Percentiles rank a stretch among this genome's conserved stretches.
These are phyloP conservation scores for Ephialtes manifestator DNA, from an alignment of 2,888 invertebrate species.

Conservation along the genomic window DNA sequence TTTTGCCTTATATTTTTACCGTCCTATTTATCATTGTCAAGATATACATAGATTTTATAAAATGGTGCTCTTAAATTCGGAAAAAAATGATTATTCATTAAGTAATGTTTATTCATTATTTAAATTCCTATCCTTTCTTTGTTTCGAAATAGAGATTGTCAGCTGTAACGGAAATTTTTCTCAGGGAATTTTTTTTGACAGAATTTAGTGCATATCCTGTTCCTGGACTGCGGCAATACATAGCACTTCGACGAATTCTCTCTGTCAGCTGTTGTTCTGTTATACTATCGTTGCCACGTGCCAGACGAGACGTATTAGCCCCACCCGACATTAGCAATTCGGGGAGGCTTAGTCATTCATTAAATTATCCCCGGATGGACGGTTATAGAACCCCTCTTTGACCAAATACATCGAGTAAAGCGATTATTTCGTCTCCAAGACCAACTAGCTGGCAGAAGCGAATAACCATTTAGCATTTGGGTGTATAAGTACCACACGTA, in stretches of 20 bases:
- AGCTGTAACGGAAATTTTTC: too few species aligned
- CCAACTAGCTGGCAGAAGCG: background rate
- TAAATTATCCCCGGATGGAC: slow-evolving; percentile 28
- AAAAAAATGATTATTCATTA: too few species aligned
- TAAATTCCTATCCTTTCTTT: too few species aligned
- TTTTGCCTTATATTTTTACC: too few species aligned
- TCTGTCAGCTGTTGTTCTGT: slow-evolving; percentile 49
- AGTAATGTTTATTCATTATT: too few species aligned
- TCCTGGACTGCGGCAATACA: background rate
- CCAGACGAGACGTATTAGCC: background rate
- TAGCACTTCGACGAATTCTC: slow-evolving; percentile 50
- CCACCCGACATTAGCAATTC: background rate
- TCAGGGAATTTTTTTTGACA: too few species aligned
- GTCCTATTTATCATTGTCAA: too few species aligned
- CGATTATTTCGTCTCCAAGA: background rate
- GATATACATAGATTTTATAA: too few species aligned
- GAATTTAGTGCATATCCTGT: too few species aligned
- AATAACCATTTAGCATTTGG: too few species aligned
- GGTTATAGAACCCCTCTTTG: background rate
- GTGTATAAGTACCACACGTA: background rate
- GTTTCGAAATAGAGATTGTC: too few species aligned
- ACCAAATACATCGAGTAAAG: slow-evolving; percentile 2
- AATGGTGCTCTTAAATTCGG: too few species aligned
- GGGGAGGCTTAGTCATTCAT: slow-evolving; percentile 20
- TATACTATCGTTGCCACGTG: slow-evolving; percentile 23